Evolutionary conservation across 2,888 invertebrate species (phyloP), one percentile per base, ranked within the genome.

Genomic region (Heterodera filipjevi): DNA sequence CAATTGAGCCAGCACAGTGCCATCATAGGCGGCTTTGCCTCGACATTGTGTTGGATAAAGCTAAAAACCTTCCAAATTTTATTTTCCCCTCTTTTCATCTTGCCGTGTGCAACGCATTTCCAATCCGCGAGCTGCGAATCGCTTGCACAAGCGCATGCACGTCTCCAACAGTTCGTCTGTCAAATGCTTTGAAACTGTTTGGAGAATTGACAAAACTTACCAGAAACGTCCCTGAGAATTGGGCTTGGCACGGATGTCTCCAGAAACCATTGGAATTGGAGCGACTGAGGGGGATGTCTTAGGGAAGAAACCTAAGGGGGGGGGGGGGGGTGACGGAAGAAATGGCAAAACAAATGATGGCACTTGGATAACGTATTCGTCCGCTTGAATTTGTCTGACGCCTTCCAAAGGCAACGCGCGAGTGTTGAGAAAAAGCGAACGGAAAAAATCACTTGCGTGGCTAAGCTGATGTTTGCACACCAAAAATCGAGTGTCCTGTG

Each of bases 1-100:
- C 88, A 88, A 72, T 87, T 86, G 44, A 88, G 82, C 87, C 88
- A 88, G 71, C 87, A 89, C 14, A 89, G 77, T 0, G 85, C 87
- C n/a, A 87, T 87, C 80, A 89, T 85, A 12, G 89, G 87, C 33
- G 81, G 81, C 35, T 83, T 80, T 33, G 78, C 49, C 33, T 80
- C 79, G 35, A 87, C 87, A 81, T 87, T 85, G 71, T 88, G 86
- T 64, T 83, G 82, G 53, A 89, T 84, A 80, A 83, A 88, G 59
- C 59, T 59, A 59, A 59, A 59, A 59, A n/a, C 27, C 27, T 5
- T n/a, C 59, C 5, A 59, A 59, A 10, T 59, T 59, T 59, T 5
- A 10, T 59, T 59, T n/a, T n/a, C 12, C 22, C 85, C 46, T 80
- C n/a, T n/a, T n/a, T 76, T 75, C 87, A 87, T 33, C 59, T 59